These are phyloP conservation scores for Oceanites oceanicus DNA, from an alignment of 2,113 vertebrate genomes.

Conservation along the genomic window DNA sequence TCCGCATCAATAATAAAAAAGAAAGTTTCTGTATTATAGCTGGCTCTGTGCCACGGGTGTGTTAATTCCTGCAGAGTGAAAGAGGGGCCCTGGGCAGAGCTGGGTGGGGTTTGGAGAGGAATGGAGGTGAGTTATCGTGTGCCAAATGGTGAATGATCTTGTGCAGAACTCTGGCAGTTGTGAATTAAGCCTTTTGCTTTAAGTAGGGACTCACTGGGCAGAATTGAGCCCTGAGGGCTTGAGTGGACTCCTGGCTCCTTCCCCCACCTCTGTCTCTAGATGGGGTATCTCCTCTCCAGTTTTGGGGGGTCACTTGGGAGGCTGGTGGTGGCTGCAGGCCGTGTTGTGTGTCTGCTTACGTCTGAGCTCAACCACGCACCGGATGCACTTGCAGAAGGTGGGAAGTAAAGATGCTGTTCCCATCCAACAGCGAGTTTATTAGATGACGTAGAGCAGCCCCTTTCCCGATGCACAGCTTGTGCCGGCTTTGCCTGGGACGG, in stretches of 20 bases:
- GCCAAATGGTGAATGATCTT: accelerated
- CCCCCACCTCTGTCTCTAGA: accelerated
- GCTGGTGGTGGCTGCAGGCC: not conserved
- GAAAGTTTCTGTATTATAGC: not conserved
- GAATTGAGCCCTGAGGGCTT: not conserved
- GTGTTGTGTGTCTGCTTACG: not conserved
- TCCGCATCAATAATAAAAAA: not conserved
- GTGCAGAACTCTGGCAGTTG: accelerated
- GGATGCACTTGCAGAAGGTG: accelerated
- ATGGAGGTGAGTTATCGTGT: accelerated
- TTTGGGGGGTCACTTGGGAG: too few species aligned
- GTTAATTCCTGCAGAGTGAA: not conserved
- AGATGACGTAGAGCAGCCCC: too few species aligned
- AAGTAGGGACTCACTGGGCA: not conserved
- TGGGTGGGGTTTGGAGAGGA: too few species aligned
- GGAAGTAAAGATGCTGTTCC: not conserved
- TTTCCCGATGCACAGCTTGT: too few species aligned
- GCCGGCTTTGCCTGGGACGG: not conserved
- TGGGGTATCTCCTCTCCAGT: not conserved
- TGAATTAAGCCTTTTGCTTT: not conserved
- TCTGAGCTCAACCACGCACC: not conserved
- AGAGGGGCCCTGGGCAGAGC: not conserved
- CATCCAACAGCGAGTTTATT: not conserved
- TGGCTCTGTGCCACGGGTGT: not conserved
- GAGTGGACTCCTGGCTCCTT: not conserved